phyloP scores from a whole-genome alignment of 30 jellyfish, hydroid and myxozoan genomes.

The Nemopilema nomurai region DNA sequence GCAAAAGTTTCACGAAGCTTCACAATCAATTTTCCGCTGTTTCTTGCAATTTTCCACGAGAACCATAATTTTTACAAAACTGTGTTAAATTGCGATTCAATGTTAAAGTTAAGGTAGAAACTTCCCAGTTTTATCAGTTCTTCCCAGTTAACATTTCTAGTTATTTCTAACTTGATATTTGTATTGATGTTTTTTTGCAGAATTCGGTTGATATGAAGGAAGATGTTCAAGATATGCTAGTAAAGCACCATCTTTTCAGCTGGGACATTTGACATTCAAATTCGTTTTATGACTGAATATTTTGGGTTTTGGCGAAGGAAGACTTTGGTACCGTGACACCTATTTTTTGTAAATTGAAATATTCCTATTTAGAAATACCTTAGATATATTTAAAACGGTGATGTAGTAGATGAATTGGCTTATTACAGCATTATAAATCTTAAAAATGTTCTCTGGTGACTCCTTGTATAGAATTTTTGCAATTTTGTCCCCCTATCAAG shows the following conservation, averaged over 20 bases:
- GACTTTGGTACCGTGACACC: neutral
- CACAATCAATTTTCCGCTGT: no score
- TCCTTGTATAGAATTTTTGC: neutral
- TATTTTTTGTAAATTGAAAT: neutral
- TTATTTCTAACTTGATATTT: no score
- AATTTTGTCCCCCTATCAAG: no score
- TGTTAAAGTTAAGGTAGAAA: no score
- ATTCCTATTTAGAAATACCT: neutral
- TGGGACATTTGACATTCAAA: constrained; percentile 79
- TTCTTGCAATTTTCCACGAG: no score
- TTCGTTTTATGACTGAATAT: neutral
- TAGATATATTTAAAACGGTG: neutral
- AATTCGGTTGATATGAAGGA: constrained; percentile 79
- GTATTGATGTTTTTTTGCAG: constrained; percentile 15
- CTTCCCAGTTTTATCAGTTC: no score
- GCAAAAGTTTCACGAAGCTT: no score
- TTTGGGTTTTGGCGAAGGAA: neutral
- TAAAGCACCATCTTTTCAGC: constrained; percentile 94
- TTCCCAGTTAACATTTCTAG: no score
- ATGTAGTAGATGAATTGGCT: neutral
- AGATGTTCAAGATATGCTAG: constrained; percentile 98
- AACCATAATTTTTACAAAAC: no score
- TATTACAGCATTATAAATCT: neutral
- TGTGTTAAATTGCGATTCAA: no score
- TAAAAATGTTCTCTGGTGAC: neutral